phyloP scores from a whole-genome alignment of 1,140 invertebrate genomes.

The Chironomus striatipennis region DNA sequence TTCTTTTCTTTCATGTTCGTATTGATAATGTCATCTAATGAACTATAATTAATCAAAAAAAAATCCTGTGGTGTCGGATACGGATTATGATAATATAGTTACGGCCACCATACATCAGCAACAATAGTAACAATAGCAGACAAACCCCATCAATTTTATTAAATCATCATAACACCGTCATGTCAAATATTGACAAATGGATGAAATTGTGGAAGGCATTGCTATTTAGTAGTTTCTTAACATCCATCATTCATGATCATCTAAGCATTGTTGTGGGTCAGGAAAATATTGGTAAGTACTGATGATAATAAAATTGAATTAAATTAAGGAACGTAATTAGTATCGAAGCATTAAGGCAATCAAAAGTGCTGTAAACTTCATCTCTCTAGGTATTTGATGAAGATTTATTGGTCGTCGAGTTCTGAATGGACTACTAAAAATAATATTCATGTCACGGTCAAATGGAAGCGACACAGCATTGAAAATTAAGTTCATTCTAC shows the following conservation, averaged over 20 bases:
- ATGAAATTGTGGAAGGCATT: constrained; percentile 18
- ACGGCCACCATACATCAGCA: constrained; percentile 15
- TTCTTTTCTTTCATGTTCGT: neutral
- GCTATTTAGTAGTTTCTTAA: neutral
- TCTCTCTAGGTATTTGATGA: no score
- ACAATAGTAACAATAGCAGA: constrained; percentile 4
- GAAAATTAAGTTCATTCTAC: no score
- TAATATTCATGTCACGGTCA: no score
- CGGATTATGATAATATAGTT: neutral
- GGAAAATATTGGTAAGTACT: constrained; percentile 1
- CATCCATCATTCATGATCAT: constrained; percentile 7
- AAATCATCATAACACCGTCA: constrained; percentile 6
- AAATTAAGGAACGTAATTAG: no score
- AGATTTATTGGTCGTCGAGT: no score
- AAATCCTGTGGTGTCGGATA: no score
- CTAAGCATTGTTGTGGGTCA: constrained; percentile 1
- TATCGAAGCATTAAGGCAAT: no score
- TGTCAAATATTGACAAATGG: constrained; percentile 23
- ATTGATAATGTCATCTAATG: neutral
- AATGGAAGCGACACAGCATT: no score
- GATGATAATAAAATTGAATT: no score
- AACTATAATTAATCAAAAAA: no score
- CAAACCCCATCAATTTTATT: constrained; percentile 19
- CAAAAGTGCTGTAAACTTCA: no score
- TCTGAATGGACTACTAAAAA: no score